These are phyloP conservation scores for Xenentodon cancila DNA, from an alignment of 2,797 vertebrate genomes.

Conservation along the genomic window DNA sequence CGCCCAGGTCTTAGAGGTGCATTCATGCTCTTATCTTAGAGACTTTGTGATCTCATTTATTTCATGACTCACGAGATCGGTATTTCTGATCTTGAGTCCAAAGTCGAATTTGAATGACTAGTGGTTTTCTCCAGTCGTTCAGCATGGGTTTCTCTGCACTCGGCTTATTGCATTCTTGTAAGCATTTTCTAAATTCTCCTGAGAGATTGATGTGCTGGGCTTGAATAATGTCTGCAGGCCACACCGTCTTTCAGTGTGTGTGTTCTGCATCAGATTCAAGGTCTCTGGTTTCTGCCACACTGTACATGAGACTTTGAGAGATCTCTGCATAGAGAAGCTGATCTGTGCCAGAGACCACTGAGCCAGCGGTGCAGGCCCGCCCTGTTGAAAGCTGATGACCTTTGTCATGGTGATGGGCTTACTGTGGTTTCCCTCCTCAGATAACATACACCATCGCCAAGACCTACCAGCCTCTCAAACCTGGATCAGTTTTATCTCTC, in stretches of 20 bases:
- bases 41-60: no score
- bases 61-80: no score
- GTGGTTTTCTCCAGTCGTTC: no score
- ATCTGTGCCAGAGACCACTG: slow-evolving; percentile 26
- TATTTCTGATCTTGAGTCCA: no score
- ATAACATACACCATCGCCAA: slow-evolving; percentile 85
- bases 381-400: slow-evolving; percentile 50
- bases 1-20: slow-evolving; percentile 87
- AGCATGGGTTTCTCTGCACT: no score
- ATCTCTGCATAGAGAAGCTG: slow-evolving; percentile 28
- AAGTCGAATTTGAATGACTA: no score
- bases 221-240: slow-evolving; percentile 5
- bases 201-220: background rate
- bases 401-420: slow-evolving; percentile 53
- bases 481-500: slow-evolving; percentile 80
- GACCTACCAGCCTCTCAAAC: slow-evolving; percentile 85
- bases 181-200: background rate
- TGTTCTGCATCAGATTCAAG: background rate
- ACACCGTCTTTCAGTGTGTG: background rate
- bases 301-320: slow-evolving; percentile 20
- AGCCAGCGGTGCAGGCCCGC: background rate
- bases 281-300: slow-evolving; percentile 25
- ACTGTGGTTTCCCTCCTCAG: slow-evolving; percentile 69
- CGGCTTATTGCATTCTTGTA: no score
- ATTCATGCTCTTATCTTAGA: background rate